Evolutionary conservation across 23 tunicate species (phyloP), one percentile per base, ranked within the genome.

Genomic region (Corella eumyota): DNA sequence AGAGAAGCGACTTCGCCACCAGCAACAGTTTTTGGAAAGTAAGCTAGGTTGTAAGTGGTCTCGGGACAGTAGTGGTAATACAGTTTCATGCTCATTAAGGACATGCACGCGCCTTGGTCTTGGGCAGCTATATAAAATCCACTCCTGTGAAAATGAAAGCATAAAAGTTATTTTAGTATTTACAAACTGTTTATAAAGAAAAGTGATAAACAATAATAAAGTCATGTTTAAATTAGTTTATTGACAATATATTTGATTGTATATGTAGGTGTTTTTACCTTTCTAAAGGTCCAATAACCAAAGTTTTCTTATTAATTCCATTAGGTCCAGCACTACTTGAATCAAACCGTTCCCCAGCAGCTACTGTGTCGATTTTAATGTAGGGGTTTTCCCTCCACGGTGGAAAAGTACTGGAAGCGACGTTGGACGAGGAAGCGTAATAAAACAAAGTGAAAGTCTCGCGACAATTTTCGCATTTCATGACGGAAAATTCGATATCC

Each of bases 61-160:
- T 75, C 90, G 2, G 83, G 83, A 28, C 99, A 93, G 74, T 72
- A 84, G 65, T 78, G 15, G 65, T 84, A 85, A 49, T 79, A 85
- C 44, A 93, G 34, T 65, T 75, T 67, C 60, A 77, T n/a, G 22
- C 76, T 71, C 70, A 84, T 73, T 29, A 93, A 19, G 17, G 81
- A 69, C 82, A 78, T 71, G 69, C 99, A 93, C 24, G 91, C 78
- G 21, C 99, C 99, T 38, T 79, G 76, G 73, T 93, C 94, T 59
- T 84, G 80, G 25, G 71, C 83, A 20, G 96, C 96, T 1, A 88
- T 62, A 57, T 88, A 88, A 26, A 88, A 61, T 0, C 96, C 96
- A 6, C 72, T 50, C 61, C 96, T 88, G 56, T 17, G 22, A 52
- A 1, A 46, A 2, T 2, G 45, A n/a, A 53, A 20, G n/a, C 13